Percentiles rank a stretch among this genome's conserved stretches.
Conservation (phyloP, 2,888 invertebrate species). For the Crepidodera aurea region DNA sequence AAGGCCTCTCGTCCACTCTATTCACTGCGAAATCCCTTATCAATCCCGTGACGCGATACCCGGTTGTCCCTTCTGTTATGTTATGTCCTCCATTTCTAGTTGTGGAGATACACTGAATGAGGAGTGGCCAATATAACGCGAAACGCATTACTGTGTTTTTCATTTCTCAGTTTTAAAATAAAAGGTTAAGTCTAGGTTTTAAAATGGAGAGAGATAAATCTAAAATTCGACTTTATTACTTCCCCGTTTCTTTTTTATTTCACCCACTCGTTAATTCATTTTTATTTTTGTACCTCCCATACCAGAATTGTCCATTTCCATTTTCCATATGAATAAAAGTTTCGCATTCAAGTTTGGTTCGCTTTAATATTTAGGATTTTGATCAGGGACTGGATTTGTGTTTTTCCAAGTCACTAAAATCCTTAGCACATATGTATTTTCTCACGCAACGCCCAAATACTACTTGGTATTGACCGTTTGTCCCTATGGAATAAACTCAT, state of each 20-base stretch:
- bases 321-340: constrained; percentile 12
- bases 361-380: neutral
- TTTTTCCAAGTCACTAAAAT: constrained; percentile 5
- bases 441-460: too few species aligned
- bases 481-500: too few species aligned
- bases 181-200: neutral
- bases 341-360: neutral
- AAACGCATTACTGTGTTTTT: too few species aligned
- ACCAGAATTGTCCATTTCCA: neutral
- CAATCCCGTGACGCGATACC: constrained; percentile 12
- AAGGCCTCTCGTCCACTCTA: neutral
- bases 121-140: too few species aligned
- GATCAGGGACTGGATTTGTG: neutral
- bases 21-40: constrained; percentile 12
- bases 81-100: neutral
- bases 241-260: too few species aligned
- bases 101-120: too few species aligned
- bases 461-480: too few species aligned
- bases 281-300: neutral
- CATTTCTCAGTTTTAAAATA: neutral
- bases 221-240: too few species aligned
- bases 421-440: constrained; percentile 3
- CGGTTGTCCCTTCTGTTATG: neutral
- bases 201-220: neutral
- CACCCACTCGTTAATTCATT: too few species aligned